phyloP scores from a whole-genome alignment of 1,140 invertebrate species.

The Meloidogyne chitwoodi region DNA sequence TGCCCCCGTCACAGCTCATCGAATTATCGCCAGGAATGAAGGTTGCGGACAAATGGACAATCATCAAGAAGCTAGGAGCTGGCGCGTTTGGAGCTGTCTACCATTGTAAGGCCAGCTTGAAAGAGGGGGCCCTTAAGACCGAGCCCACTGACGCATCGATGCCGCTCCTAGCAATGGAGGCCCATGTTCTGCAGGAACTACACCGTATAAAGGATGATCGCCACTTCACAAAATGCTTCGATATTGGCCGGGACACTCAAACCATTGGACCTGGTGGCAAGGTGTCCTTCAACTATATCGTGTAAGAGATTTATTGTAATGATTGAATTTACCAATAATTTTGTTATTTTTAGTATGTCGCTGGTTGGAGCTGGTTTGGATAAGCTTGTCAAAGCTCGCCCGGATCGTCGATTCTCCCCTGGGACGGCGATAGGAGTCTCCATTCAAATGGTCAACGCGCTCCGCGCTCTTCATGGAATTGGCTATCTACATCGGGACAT shows the following conservation, averaged over 20 bases:
- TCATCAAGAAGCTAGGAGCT: slow-evolving; percentile 50
- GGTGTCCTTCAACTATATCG: background rate
- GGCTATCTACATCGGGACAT: background rate
- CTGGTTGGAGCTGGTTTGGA: background rate
- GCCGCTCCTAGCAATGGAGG: background rate
- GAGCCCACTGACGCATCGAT: background rate
- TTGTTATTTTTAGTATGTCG: no score
- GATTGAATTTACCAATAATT: background rate
- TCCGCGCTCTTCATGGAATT: background rate
- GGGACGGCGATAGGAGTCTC: slow-evolving; percentile 1
- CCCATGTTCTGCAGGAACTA: background rate
- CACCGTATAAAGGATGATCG: background rate
- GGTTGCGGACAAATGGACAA: slow-evolving; percentile 24
- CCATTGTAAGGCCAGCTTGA: background rate
- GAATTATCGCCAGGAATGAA: background rate
- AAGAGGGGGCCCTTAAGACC: background rate
- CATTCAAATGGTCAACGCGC: background rate
- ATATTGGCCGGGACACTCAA: background rate
- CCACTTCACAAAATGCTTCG: background rate
- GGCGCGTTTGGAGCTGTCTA: slow-evolving; percentile 37
- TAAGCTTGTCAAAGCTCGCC: background rate
- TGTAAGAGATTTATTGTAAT: background rate
- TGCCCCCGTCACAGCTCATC: background rate
- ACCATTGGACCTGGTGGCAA: background rate
- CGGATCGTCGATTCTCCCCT: background rate